Percentiles rank a stretch among this genome's conserved stretches.
These are phyloP conservation scores for Odontocerum albicorne DNA, from an alignment of 2,888 invertebrate genomes.

Conservation along the genomic window DNA sequence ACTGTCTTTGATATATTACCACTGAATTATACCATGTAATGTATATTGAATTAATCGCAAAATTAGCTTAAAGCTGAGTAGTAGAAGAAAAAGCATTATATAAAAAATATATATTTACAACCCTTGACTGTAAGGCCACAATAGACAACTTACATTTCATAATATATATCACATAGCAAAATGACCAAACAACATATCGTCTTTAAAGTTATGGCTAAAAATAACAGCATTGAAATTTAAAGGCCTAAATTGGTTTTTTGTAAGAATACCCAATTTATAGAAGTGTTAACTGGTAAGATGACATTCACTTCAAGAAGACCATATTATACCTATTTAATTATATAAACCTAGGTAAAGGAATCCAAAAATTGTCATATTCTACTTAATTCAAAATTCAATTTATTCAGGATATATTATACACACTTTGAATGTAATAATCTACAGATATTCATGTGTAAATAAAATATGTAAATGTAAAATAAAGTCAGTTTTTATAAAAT, in stretches of 20 bases:
- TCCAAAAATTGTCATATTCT: too few species aligned
- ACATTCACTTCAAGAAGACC: too few species aligned
- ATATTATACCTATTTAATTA: too few species aligned
- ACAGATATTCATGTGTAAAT: slow-evolving; percentile 20
- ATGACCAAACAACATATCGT: slow-evolving; percentile 20
- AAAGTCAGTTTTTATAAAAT: slow-evolving; percentile 26
- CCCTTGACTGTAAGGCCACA: background rate
- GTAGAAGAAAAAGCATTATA: too few species aligned
- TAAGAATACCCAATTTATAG: too few species aligned
- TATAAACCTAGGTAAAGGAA: too few species aligned
- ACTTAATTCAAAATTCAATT: too few species aligned
- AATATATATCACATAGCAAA: background rate
- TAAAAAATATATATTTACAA: slow-evolving; percentile 2
- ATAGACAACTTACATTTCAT: background rate
- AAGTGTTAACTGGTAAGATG: too few species aligned
- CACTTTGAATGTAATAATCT: slow-evolving; percentile 6
- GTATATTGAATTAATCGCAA: background rate
- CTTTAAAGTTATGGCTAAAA: slow-evolving; percentile 6
- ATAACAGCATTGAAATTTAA: slow-evolving; percentile 13
- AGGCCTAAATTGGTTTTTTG: slow-evolving; percentile 11
- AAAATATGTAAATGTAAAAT: slow-evolving; percentile 28
- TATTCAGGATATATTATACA: background rate
- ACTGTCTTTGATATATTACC: slow-evolving; percentile 7
- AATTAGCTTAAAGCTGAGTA: background rate
- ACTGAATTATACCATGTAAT: background rate